phyloP scores from a whole-genome alignment of 2,888 invertebrate species.

The Mycalesis mineus region DNA sequence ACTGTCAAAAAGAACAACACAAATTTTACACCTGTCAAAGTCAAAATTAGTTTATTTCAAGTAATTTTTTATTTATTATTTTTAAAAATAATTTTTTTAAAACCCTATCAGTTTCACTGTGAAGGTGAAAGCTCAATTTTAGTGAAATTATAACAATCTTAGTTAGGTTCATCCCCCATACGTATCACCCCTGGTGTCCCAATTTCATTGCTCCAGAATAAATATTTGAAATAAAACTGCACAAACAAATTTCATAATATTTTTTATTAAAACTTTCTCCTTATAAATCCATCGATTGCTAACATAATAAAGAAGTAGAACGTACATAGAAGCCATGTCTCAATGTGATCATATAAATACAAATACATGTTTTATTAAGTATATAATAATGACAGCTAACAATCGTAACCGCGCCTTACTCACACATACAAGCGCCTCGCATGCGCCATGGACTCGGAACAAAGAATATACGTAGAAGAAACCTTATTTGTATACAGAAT shows the following conservation, averaged over 20 bases:
- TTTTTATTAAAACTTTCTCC: slow-evolving; percentile 76
- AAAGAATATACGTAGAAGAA: background rate
- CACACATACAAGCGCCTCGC: slow-evolving; percentile 30
- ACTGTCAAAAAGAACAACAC: no score
- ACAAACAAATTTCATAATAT: slow-evolving; percentile 59
- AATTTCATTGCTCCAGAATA: no score
- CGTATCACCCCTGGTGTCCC: no score
- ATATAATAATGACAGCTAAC: slow-evolving; percentile 40
- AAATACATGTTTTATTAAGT: slow-evolving; percentile 32
- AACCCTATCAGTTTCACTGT: no score
- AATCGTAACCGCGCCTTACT: slow-evolving; percentile 32
- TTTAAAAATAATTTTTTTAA: no score
- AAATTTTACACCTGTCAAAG: no score
- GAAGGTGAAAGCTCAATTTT: no score
- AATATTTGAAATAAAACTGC: slow-evolving; percentile 37
- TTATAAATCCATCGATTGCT: slow-evolving; percentile 77
- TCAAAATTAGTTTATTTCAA: no score
- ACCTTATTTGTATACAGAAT: background rate
- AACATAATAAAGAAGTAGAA: slow-evolving; percentile 69
- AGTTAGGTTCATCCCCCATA: no score
- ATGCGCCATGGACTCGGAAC: background rate
- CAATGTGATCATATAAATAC: slow-evolving; percentile 57
- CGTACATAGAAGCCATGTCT: slow-evolving; percentile 72
- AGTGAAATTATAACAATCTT: no score
- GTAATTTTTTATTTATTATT: no score